Base-by-base conservation (phyloP, 2,113 vertebrate species). In the Ptilorrhoa leucosticta region DNA sequence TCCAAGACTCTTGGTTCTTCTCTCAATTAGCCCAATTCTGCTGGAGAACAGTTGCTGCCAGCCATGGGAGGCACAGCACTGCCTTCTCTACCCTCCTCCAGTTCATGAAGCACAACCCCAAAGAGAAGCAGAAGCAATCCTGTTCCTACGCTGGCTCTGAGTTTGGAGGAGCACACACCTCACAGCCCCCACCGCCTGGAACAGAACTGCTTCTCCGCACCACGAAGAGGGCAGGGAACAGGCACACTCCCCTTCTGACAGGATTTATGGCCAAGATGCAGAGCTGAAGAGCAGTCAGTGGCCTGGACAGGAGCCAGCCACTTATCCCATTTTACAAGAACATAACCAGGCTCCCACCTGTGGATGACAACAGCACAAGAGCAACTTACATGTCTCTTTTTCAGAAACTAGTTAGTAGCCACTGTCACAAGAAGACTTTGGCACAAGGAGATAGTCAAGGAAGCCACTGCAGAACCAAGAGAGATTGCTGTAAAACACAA, bases 221-320 rank as follows among this genome's bases (percentile, higher is more conserved):
- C 20, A 16, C 4, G 7, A 27, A 30, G n/a, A 66, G 35, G 73
- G 50, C 5, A 66, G 48, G 48, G 37, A 86, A 61, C 0, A 0
- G 66, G n/a, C 53, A 83, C 35, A 7, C 6, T 39, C 61, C 40
- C 6, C 11, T 33, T 27, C 21, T 44, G 22, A 42, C 35, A 66
- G 22, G 9, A 71, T 78, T 73, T 40, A 28, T 3, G 54, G 54
- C 15, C 26, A 47, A 63, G 33, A 65, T 33, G 71, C 44, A 58
- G 72, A 56, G 71, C 53, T 64, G 7, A n/a, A 80, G 71, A 57
- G 57, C 37, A 57, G 22, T 31, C 64, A 54, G 3, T 2, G 17
- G 37, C 24, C 45, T 0, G 0, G 15, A 16, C 0, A 53, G 42
- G 12, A 70, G 16, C 35, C 68, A 83, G 45, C 14, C 37, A 37